Evolutionary conservation across 2,888 invertebrate genomes (phyloP).

Genomic region (Drosophila mimica): DNA sequence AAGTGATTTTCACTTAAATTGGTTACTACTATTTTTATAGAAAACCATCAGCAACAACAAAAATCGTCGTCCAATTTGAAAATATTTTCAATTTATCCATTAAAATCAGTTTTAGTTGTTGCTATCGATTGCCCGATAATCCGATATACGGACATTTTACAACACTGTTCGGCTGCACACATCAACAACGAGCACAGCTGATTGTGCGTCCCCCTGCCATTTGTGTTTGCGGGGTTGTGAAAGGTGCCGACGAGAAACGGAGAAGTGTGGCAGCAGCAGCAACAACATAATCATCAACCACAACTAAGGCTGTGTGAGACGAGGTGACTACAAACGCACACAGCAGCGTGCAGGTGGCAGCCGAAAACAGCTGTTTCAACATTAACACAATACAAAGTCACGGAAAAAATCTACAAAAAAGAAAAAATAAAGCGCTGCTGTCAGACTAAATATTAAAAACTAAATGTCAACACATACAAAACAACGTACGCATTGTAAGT

Average conservation of each 20-base stretch:
- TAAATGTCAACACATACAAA: conserved; percentile 47
- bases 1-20: conserved; percentile 55
- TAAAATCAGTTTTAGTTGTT: conserved; percentile 8
- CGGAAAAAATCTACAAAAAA: conserved; percentile 37
- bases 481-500: conserved; percentile 48
- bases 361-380: conserved; percentile 76
- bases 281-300: conserved; percentile 24
- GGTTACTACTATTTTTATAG: conserved; percentile 63
- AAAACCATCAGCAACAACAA: conserved; percentile 35
- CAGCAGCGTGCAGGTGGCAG: conserved; percentile 50
- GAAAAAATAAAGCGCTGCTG: conserved; percentile 20
- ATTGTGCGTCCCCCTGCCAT: conserved; percentile 46
- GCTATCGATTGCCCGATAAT: conserved; percentile 57
- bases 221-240: conserved; percentile 48
- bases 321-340: conserved; percentile 58
- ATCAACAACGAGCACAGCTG: conserved; percentile 57
- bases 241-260: conserved; percentile 36
- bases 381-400: conserved; percentile 45
- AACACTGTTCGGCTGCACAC: conserved; percentile 53
- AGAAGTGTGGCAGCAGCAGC: conserved; percentile 34
- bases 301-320: conserved; percentile 47
- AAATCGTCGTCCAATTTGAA: conserved; percentile 36
- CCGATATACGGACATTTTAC: conserved; percentile 46
- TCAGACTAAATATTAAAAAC: conserved; percentile 30
- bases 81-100: conserved; percentile 24